phyloP scores from a whole-genome alignment of 2,113 vertebrate genomes.

The Odobenus rosmarus region DNA sequence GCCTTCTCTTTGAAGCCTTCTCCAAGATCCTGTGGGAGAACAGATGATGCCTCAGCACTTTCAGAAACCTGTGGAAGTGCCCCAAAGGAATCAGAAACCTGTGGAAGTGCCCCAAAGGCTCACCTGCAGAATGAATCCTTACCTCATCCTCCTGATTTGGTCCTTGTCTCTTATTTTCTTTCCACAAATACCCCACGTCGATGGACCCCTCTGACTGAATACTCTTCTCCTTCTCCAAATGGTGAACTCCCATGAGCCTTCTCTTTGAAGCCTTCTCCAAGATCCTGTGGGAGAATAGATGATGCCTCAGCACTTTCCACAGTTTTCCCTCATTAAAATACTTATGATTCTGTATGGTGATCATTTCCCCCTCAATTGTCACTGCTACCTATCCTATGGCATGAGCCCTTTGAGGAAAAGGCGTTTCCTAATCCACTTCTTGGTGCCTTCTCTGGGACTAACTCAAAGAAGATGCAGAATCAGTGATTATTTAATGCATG shows the following conservation, averaged over 20 bases:
- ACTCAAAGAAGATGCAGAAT: neutral
- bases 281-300: neutral
- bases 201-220: neutral
- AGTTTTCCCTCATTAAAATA: neutral
- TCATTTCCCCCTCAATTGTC: neutral
- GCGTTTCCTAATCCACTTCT: neutral
- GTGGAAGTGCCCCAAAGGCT: neutral
- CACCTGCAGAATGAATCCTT: neutral
- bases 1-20: neutral
- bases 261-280: neutral
- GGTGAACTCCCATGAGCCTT: neutral
- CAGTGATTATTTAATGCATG: neutral
- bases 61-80: no score
- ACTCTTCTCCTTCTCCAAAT: neutral
- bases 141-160: accelerated
- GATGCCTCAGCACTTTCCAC: neutral
- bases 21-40: neutral
- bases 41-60: no score
- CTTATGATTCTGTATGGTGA: neutral
- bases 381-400: accelerated
- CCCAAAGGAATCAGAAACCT: neutral
- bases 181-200: neutral
- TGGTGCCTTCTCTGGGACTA: neutral
- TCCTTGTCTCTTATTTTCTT: neutral
- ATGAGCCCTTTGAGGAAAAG: neutral